These are phyloP conservation scores for Acrobasis suavella DNA, from an alignment of 2,888 invertebrate species.

Conservation along the genomic window DNA sequence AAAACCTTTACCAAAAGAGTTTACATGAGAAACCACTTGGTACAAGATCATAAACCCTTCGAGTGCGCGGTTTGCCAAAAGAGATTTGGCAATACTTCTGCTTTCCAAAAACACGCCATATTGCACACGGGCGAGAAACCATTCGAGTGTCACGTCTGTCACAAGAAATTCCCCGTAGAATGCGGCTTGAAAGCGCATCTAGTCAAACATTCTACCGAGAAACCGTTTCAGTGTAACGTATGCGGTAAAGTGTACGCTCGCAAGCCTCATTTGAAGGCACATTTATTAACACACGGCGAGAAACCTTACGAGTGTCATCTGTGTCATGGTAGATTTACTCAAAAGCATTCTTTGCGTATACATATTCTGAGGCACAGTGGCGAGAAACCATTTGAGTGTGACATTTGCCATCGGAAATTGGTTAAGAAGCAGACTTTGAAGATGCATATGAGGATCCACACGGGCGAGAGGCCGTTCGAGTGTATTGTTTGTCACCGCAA, in stretches of 20 bases:
- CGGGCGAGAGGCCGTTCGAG: background rate
- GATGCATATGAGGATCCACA: background rate
- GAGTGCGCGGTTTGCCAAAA: conserved; percentile 5
- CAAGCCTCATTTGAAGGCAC: background rate
- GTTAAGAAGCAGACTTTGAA: background rate
- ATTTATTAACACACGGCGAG: conserved; percentile 6
- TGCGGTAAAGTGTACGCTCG: background rate
- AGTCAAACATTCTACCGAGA: background rate
- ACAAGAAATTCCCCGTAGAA: background rate
- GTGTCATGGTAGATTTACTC: conserved; percentile 4
- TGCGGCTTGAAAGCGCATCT: background rate
- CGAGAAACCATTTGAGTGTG: conserved; percentile 12
- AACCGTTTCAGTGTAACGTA: background rate
- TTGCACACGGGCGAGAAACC: conserved; percentile 13
- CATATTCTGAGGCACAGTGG: background rate
- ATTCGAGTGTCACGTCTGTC: conserved; percentile 13
- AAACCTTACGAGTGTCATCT: background rate
- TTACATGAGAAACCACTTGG: conserved; percentile 1
- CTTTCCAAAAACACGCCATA: conserved; percentile 3
- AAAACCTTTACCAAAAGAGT: background rate
- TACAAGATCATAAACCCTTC: conserved; percentile 9
- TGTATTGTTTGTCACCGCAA: background rate
- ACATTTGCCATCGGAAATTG: background rate
- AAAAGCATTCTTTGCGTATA: background rate
- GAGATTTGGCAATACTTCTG: background rate